Base-by-base conservation (phyloP, 1,140 invertebrate species). In the Drosophila tropicalis region DNA sequence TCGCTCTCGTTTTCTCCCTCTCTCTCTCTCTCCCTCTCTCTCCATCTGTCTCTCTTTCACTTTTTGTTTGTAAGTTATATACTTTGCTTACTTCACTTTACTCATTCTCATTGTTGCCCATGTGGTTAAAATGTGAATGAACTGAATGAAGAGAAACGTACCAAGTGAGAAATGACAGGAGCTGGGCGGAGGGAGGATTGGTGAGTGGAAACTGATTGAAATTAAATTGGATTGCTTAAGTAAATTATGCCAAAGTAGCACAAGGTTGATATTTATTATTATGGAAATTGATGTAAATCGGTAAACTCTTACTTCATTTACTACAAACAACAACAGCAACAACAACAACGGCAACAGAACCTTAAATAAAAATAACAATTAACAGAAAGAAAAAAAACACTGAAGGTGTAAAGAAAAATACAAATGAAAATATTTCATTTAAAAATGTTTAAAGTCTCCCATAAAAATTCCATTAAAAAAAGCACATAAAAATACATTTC, bases 151-250 rank as follows among this genome's bases (percentile, higher is more conserved):
- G 44, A 22, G 44, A 19, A 51, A 10, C 4, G 44, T 22, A 12
- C 9, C 17, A 51, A 51, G 15, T 39, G 36, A 39, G 12, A 39
- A 39, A 39, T 13, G 36, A 4, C 36, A 39, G 36, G 3, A 13
- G 36, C 36, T 36, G 12, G 12, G 4, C 0, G 36, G 36, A 3
- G 36, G 12, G 2, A 5, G 10, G 36, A 39, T 39, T 39, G 36
- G 36, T 13, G 12, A 12, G 17, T 22, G 44, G 9, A 19, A 51
- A 51, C 44, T 51, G 44, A 51, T 51, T 51, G 44, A 51, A 51
- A 51, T 51, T 51, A 51, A 51, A 51, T 51, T 51, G 44, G 13
- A 51, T 51, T 51, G 44, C 44, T 51, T 51, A 51, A 51, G 44
- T 51, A 51, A 51, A 51, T 51, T 51, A 51, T 51, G 17, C 17